phyloP scores from a whole-genome alignment of 2,113 vertebrate genomes.

The Pandion haliaetus region DNA sequence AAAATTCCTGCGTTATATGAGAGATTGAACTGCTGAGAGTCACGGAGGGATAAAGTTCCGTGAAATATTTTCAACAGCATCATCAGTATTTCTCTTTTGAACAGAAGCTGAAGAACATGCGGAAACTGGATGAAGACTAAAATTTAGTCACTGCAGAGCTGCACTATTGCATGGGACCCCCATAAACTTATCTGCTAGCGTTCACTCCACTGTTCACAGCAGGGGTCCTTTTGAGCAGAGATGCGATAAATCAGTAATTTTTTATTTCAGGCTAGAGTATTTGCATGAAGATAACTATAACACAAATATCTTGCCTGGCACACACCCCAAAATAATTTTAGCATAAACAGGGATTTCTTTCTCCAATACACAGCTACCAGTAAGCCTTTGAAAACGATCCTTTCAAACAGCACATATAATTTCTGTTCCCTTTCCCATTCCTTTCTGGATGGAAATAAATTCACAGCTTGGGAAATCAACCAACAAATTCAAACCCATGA shows the following conservation, averaged over 20 bases:
- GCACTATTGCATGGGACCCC: neutral
- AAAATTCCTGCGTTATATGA: neutral
- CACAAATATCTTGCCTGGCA: neutral
- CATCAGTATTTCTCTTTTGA: neutral
- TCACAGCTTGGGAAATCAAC: neutral
- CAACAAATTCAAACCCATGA: neutral
- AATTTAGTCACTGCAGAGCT: neutral
- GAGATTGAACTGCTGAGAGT: neutral
- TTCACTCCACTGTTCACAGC: neutral
- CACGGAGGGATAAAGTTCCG: neutral
- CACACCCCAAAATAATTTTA: neutral
- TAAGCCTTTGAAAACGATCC: neutral
- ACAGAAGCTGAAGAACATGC: neutral
- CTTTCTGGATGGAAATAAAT: neutral
- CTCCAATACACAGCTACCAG: neutral
- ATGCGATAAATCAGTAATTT: neutral
- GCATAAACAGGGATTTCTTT: neutral
- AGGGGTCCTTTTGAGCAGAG: neutral
- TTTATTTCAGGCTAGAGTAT: neutral
- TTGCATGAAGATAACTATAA: neutral
- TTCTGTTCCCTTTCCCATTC: neutral
- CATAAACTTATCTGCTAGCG: neutral
- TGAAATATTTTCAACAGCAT: neutral
- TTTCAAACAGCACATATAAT: neutral
- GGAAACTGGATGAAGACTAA: neutral